phyloP scores from a whole-genome alignment of 2,797 vertebrate genomes.

The Todus mexicanus region DNA sequence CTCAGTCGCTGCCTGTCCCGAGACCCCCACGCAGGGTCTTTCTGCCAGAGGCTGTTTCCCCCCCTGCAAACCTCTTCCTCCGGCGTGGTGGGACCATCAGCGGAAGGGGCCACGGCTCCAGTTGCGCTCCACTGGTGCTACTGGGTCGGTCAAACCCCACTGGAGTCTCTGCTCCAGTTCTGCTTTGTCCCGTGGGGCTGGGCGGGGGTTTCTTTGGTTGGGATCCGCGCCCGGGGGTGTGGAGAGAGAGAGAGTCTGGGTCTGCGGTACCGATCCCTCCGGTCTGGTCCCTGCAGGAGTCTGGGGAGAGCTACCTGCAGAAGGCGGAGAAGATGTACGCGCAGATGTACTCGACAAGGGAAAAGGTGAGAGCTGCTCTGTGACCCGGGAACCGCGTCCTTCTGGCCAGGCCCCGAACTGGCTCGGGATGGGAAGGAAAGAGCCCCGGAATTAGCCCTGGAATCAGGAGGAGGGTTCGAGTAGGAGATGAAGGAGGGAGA shows the following conservation, averaged over 20 bases:
- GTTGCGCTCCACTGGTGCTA: background rate
- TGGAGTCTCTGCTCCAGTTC: background rate
- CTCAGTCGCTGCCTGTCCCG: background rate
- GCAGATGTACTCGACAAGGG: slow-evolving; percentile 81
- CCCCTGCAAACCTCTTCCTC: background rate
- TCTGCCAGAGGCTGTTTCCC: background rate
- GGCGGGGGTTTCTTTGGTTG: background rate
- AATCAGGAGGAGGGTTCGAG: background rate
- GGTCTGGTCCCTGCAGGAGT: slow-evolving; percentile 72
- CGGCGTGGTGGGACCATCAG: background rate
- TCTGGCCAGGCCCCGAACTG: too few species aligned
- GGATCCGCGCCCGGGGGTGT: background rate
- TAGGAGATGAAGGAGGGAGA: background rate
- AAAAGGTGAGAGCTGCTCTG: slow-evolving; percentile 77
- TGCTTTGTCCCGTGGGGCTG: background rate
- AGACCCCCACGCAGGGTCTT: background rate
- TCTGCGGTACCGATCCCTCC: background rate
- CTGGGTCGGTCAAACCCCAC: background rate
- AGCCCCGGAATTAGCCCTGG: too few species aligned
- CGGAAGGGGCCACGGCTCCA: background rate
- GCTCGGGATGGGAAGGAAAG: too few species aligned
- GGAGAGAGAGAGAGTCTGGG: background rate
- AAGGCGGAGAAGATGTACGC: slow-evolving; percentile 80
- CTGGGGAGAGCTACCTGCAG: slow-evolving; percentile 84
- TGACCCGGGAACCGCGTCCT: background rate